Evolutionary conservation across 2,888 invertebrate genomes (phyloP), one percentile per base, ranked within the genome.

Genomic region (Dryococelus australis): DNA sequence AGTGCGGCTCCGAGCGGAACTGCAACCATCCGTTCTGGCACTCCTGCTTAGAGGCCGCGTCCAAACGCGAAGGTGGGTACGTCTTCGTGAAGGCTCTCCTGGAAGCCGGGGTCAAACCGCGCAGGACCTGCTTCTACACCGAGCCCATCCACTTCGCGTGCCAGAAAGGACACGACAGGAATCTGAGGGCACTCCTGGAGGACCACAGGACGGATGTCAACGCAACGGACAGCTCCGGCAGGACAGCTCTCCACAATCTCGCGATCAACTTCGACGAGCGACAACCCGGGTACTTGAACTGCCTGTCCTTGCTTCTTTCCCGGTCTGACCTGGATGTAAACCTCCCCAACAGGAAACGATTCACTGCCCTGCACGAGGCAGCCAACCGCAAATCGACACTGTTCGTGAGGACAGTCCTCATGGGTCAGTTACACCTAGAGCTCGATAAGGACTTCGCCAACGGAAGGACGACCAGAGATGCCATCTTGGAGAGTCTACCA

Each of bases 61-160:
- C 83, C 28, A 27, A 28, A 20, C 83, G 28, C 28, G 35, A 27
- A 5, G 43, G 83, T 10, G 83, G 83, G 8, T 12, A 83, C 83
- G 43, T 43, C 16, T 83, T 83, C 83, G 4, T 83, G 4, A 27
- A 28, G 83, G 0, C 16, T 0, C 83, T 85, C 13, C 35, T 85
- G 12, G 53, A 28, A 24, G 93, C 94, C 86, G 95, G 95, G 88
- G 96, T 95, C 0, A 93, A 95, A 91, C 94, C 95, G 0, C 95
- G 95, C 89, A 93, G 92, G 90, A 90, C 94, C 0, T 95, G 95
- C 90, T 93, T 93, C 88, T 93, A 93, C 1, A 93, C 94, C 86
- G 93, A 94, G n/a, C 95, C 96, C 0, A 92, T 96, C 89, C 96
- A 96, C 91, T 95, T 95, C 89, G 95, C 95, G 4, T 93, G 94